Base-by-base conservation (phyloP, 2,888 invertebrate genomes). In the Sinotaia quadrata region DNA sequence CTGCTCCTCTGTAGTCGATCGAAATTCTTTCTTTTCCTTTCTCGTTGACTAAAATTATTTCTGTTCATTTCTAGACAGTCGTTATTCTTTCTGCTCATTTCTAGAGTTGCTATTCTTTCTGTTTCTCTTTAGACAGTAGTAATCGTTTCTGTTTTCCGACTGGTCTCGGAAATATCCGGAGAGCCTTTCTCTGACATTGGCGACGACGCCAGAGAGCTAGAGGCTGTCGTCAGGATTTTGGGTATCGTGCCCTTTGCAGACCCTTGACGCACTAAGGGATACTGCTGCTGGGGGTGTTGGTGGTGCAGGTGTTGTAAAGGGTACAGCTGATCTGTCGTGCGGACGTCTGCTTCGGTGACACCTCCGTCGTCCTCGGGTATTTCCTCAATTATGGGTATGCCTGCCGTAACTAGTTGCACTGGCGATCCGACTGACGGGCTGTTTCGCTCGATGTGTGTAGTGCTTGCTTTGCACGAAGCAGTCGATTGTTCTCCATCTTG, bases 121-220 rank as follows among this genome's bases (percentile, higher is more conserved):
- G n/a, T n/a, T 24, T 56, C 10, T 29, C 21, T 18, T 60, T 37
- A 70, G 10, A 70, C 70, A 4, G 70, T 70, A 15, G 67, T 67
- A 29, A 47, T 62, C 0, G 69, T 69, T 31, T 67, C 54, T 7
- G 63, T 41, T 24, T 59, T 59, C 31, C 51, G 56, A 62, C 59
- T 60, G 29, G 56, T 33, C 8, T 60, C 67, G 0, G 66, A 69
- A 10, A 51, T 47, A 27, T 67, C 70, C 8, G 57, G 66, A 7
- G 60, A 57, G 5, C 61, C 67, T 8, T 66, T 58, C 8, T 69
- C 72, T 5, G 72, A 72, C 4, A 62, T 31, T 3, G 72, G 72
- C 12, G 69, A 69, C 18, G 72, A 69, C 7, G 61, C 60, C n/a
- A 47, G 54, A 10, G 72, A 69, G 44, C 67, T 67, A 4, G 72